Evolutionary conservation across 2,888 invertebrate species (phyloP).

Genomic region (Abrostola triplasia): DNA sequence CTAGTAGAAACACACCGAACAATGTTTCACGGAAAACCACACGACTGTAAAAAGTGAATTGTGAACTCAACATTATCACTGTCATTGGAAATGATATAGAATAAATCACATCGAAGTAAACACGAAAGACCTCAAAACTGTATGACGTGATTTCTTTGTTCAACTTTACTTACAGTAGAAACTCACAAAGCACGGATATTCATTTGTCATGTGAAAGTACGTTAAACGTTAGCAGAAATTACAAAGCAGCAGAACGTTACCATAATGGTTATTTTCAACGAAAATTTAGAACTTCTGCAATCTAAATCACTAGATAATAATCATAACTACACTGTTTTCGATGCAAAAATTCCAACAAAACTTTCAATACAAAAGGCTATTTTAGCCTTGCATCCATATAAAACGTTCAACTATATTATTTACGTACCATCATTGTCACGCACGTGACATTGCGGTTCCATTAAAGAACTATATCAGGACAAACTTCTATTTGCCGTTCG

Average conservation of each 20-base stretch:
- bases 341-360: slow-evolving; percentile 69
- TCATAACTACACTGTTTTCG: slow-evolving; percentile 54
- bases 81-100: slow-evolving; percentile 26
- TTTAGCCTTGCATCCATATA: slow-evolving; percentile 74
- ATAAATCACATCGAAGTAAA: slow-evolving; percentile 40
- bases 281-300: slow-evolving; percentile 58
- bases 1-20: neutral
- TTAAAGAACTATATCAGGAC: slow-evolving; percentile 82
- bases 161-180: slow-evolving; percentile 28
- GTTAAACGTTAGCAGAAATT: slow-evolving; percentile 51
- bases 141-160: slow-evolving; percentile 40
- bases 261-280: slow-evolving; percentile 51
- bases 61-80: slow-evolving; percentile 22
- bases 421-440: slow-evolving; percentile 86
- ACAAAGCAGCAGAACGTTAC: slow-evolving; percentile 46
- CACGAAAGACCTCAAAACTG: slow-evolving; percentile 33
- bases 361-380: slow-evolving; percentile 66
- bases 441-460: slow-evolving; percentile 83
- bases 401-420: slow-evolving; percentile 79
- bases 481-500: slow-evolving; percentile 48
- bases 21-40: neutral
- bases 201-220: slow-evolving; percentile 52
- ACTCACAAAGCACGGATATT: slow-evolving; percentile 39
- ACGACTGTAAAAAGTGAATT: slow-evolving; percentile 1
- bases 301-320: slow-evolving; percentile 59